phyloP scores from a whole-genome alignment of 2,797 vertebrate species.

The Phoebastria nigripes region DNA sequence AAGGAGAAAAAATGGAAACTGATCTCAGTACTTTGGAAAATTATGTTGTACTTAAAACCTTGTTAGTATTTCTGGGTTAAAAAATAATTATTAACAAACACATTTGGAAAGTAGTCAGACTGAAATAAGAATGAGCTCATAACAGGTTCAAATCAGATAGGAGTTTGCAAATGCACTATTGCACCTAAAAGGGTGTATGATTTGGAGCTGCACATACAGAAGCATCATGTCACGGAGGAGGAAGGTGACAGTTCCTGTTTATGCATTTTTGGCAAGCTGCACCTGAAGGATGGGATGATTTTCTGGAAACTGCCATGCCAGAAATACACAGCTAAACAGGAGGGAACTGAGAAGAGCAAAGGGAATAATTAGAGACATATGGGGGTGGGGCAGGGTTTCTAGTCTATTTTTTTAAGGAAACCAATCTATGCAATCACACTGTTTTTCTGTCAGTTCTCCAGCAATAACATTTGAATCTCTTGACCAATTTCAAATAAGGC shows the following conservation, averaged over 20 bases:
- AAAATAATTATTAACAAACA: not conserved
- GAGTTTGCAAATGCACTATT: not conserved
- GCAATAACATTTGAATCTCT: not conserved
- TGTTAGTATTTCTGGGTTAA: not conserved
- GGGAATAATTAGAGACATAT: conserved; percentile 35
- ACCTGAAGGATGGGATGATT: conserved; percentile 43
- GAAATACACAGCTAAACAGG: conserved; percentile 33
- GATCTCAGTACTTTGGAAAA: not conserved
- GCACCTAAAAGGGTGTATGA: not conserved
- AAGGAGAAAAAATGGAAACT: not conserved
- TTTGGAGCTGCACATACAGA: not conserved
- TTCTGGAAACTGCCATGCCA: conserved; percentile 38
- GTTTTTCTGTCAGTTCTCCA: not conserved
- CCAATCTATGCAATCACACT: not conserved
- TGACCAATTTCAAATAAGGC: not conserved
- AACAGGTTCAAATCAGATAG: not conserved
- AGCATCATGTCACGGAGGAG: conserved; percentile 16
- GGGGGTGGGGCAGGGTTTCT: conserved; percentile 13
- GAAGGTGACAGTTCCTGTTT: conserved; percentile 61
- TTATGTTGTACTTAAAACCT: not conserved
- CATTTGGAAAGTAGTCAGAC: not conserved
- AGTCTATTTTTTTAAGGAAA: not conserved
- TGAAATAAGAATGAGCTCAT: not conserved
- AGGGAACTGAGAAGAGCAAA: conserved; percentile 38
- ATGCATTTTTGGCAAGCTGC: conserved; percentile 42